Base-by-base conservation (phyloP, 2,113 vertebrate genomes). In the Etheostoma cragini region DNA sequence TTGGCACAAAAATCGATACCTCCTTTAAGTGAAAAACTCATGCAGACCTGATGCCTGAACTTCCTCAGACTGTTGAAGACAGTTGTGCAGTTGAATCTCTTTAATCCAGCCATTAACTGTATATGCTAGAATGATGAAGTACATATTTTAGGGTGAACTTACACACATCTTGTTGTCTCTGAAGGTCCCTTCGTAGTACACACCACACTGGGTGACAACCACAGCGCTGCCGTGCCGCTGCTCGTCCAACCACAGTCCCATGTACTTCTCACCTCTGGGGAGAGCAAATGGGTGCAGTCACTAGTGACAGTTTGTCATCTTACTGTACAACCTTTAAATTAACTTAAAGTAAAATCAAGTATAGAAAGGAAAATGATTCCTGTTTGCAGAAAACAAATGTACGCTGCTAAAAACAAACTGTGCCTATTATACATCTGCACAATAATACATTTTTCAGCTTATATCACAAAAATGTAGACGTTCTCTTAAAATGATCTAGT, bases 211-310 rank as follows among this genome's bases (percentile, higher is more conserved):
- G 5, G 97, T 99, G 72, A 99, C 96, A 5, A 99, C 96, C 16
- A 97, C 95, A 5, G 97, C 97, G 0, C 87, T 96, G 54, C 98
- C 98, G 35, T 99, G 96, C 26, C 96, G 96, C 64, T 95, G 87
- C 72, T 99, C 97, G 26, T 99, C 98, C 77, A 95, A 92, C 98
- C 98, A 99, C 94, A 96, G 93, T 16, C 98, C 98, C 97, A 99
- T 98, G 76, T 98, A 99, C 88, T 99, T 99, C 85, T 99, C 97
- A 47, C 98, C 98, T 84, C 98, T 99, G 81, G n/a, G 30, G 58
- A 49, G 35, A 70, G 30, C 45, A 78, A 42, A 72, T 1, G 16
- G 61, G 3, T 75, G n/a, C 7, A 33, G 22, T 30, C 11, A 50
- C 2, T 19, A 19, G 35, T 57, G 38, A 22, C 33, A 57, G 30